A percentile compares a stretch with the other conserved stretches of the same genome.
Evolutionary conservation across 2,888 invertebrate genomes (phyloP).

Genomic region (Oegoconia quadripuncta): DNA sequence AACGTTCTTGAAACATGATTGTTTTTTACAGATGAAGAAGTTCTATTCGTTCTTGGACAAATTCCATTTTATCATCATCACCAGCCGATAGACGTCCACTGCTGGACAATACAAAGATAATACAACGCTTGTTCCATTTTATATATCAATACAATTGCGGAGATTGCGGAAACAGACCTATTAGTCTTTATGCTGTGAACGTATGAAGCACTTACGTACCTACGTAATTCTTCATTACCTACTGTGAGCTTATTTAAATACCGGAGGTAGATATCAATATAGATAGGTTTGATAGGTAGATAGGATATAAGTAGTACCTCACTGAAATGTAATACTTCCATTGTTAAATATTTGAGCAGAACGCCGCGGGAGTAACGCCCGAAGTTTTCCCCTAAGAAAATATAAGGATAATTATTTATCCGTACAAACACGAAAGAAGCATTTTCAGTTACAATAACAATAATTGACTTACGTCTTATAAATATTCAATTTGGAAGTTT

Average conservation of each 20-base stretch:
- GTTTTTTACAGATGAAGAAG: too few species aligned
- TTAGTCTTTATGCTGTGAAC: too few species aligned
- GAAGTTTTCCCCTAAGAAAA: constrained; percentile 53
- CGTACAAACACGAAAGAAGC: constrained; percentile 37
- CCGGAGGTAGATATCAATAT: background rate
- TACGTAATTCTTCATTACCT: too few species aligned
- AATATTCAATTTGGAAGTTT: background rate
- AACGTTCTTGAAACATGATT: too few species aligned
- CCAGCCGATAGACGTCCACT: too few species aligned
- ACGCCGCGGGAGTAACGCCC: constrained; percentile 45
- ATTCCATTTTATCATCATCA: too few species aligned
- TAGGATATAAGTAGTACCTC: constrained; percentile 11
- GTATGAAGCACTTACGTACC: too few species aligned
- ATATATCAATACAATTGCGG: too few species aligned
- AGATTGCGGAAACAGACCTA: too few species aligned
- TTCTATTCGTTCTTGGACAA: too few species aligned
- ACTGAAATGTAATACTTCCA: constrained; percentile 47
- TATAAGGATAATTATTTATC: constrained; percentile 50
- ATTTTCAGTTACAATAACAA: constrained; percentile 31
- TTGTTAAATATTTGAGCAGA: constrained; percentile 44
- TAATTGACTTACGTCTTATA: constrained; percentile 28
- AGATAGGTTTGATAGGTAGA: background rate
- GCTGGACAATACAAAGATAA: too few species aligned
- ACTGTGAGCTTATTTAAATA: background rate
- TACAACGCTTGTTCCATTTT: too few species aligned